These are phyloP conservation scores for Aporrectodea caliginosa DNA, from an alignment of 1,140 invertebrate genomes.

Conservation along the genomic window DNA sequence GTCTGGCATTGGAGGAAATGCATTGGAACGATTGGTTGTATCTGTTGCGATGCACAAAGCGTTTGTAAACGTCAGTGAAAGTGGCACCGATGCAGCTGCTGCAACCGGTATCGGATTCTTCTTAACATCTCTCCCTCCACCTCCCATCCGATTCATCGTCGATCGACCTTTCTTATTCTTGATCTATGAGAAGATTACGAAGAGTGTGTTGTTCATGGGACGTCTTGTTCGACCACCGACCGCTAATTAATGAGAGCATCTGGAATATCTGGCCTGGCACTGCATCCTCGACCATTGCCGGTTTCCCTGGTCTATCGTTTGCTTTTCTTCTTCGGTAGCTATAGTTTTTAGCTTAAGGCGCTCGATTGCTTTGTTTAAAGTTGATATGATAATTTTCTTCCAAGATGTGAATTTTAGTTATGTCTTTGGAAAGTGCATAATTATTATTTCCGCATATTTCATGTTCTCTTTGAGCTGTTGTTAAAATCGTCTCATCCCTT, in stretches of 20 bases:
- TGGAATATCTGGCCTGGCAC: neutral
- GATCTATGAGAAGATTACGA: constrained; percentile 12
- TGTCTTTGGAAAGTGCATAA: too few species aligned
- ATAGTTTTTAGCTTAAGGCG: too few species aligned
- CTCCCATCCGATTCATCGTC: neutral
- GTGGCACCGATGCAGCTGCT: constrained; percentile 31
- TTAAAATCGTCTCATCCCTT: too few species aligned
- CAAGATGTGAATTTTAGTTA: too few species aligned
- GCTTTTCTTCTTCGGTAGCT: too few species aligned
- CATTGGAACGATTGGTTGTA: constrained; percentile 6
- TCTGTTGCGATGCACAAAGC: constrained; percentile 28
- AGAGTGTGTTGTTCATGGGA: constrained; percentile 6
- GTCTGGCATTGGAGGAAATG: neutral
- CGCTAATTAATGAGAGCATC: neutral
- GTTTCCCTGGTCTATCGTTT: too few species aligned
- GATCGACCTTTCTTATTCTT: constrained; percentile 20
- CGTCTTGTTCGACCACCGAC: neutral
- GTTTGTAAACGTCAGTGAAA: constrained; percentile 28
- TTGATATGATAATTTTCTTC: too few species aligned
- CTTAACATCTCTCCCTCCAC: neutral
- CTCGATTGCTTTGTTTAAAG: too few species aligned
- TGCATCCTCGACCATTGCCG: too few species aligned
- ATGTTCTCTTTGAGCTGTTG: too few species aligned
- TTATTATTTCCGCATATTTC: too few species aligned
- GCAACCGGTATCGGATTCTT: constrained; percentile 25